Evolutionary conservation across 2,797 vertebrate species (phyloP).

Genomic region (Gambelia wislizenii): DNA sequence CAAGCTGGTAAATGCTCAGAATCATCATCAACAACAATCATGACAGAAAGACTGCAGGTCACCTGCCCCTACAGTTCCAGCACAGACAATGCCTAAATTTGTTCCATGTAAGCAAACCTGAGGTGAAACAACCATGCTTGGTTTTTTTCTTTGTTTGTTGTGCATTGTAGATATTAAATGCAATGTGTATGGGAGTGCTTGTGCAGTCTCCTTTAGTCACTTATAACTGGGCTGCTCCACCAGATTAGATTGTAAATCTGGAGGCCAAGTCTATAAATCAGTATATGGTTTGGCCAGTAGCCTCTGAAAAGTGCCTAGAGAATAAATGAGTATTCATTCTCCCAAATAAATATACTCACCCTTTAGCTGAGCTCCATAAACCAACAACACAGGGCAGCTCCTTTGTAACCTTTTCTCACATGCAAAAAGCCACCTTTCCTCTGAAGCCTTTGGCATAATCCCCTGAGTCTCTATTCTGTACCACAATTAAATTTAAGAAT

Average conservation of each 20-base stretch:
- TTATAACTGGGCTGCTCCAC: slow-evolving; percentile 29
- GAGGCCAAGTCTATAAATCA: slow-evolving; percentile 52
- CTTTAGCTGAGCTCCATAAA: slow-evolving; percentile 27
- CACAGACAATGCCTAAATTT: slow-evolving; percentile 50
- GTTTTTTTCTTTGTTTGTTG: slow-evolving; percentile 26
- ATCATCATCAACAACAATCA: not conserved
- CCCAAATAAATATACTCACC: slow-evolving; percentile 66
- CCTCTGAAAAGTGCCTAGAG: slow-evolving; percentile 51
- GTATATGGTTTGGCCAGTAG: slow-evolving; percentile 50
- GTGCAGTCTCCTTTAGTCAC: slow-evolving; percentile 38
- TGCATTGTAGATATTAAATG: slow-evolving; percentile 50
- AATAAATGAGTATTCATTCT: slow-evolving; percentile 47
- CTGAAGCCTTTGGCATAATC: not conserved
- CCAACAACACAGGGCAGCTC: slow-evolving; percentile 21
- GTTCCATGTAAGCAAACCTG: slow-evolving; percentile 47
- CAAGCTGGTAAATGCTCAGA: not conserved
- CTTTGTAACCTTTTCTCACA: not conserved
- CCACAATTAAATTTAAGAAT: not conserved
- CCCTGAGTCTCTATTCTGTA: too few relatives aligned
- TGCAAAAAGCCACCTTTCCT: not conserved
- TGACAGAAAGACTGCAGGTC: not conserved
- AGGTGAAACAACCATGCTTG: slow-evolving; percentile 44
- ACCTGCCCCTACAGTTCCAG: not conserved
- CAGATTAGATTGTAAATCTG: slow-evolving; percentile 35
- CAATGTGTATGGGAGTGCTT: slow-evolving; percentile 15